Evolutionary conservation across 2,888 invertebrate genomes (phyloP).

Genomic region (Congeria kusceri): DNA sequence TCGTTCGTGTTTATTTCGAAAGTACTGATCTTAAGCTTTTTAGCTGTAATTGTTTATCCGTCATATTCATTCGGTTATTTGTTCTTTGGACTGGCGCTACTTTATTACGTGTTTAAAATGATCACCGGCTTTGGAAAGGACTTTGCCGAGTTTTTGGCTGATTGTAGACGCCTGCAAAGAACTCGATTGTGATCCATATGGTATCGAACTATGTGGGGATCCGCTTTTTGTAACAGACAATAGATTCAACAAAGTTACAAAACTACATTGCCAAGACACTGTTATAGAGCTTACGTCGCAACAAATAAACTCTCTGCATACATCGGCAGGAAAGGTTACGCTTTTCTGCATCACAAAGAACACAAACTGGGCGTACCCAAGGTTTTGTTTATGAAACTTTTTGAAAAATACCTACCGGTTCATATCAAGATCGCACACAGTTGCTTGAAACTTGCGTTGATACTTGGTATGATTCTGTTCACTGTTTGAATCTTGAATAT

Average conservation of each 20-base stretch:
- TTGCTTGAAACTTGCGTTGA: constrained; percentile 6
- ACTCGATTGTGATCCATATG: constrained; percentile 13
- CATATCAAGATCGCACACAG: not conserved
- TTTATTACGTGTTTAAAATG: constrained; percentile 21
- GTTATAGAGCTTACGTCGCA: too few relatives aligned
- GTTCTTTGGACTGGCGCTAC: constrained; percentile 17
- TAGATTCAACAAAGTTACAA: not conserved
- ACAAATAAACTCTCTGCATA: too few relatives aligned
- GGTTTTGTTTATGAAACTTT: not conserved
- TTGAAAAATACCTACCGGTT: constrained; percentile 10
- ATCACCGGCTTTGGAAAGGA: constrained; percentile 15
- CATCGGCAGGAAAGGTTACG: too few relatives aligned
- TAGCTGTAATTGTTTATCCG: constrained; percentile 25
- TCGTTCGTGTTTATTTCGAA: too few relatives aligned
- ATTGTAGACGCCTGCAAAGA: constrained; percentile 13
- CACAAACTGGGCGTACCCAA: constrained; percentile 1
- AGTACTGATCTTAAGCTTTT: not conserved
- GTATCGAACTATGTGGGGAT: not conserved
- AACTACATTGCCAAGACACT: constrained; percentile 7
- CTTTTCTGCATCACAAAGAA: not conserved
- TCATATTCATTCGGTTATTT: constrained; percentile 30
- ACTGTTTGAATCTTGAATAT: not conserved
- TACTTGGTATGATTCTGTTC: not conserved
- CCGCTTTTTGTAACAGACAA: not conserved
- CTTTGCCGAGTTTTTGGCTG: constrained; percentile 13